Evolutionary conservation across 2,888 invertebrate species (phyloP), one percentile per base, ranked within the genome.

Genomic region (Eumacrocentrus americanus): DNA sequence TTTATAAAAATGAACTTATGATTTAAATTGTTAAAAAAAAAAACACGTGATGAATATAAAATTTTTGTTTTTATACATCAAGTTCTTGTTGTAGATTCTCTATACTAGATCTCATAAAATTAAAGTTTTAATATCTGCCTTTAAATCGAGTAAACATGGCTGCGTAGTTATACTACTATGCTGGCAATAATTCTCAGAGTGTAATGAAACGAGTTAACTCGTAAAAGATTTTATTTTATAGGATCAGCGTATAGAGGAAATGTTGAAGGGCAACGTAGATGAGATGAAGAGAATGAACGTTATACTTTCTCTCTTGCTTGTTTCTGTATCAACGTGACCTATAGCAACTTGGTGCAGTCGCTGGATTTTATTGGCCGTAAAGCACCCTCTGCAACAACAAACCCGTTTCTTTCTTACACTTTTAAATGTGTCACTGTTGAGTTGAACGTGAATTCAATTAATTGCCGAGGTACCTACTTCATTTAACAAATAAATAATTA

Each of bases 161-260:
- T 37, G 12, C 18, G n/a, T 40, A 18, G 11, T 14, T 40, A 40
- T 12, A 37, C 14, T 12, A 40, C 12, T 40, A 40, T 16, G 18
- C 14, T 16, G 16, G 7, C 16, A 40, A 40, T 40, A 40, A 16
- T 3, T 2, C 14, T 40, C 1, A 7, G 18, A 40, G 38, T 40
- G 3, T 40, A 14, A 40, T 7, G 6, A 40, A n/a, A 37, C 37
- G 37, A 12, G 20, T 42, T 29, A 42, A 53, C n/a, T 34, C 34
- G 35, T 54, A 54, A 54, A 54, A 44, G 20, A 44, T 44, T 54
- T 44, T 34, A 34, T 44, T 54, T 34, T 34, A 44, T 42, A 25
- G 25, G 44, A 18, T 29, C 23, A 22, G 14, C 29, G 7, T 54
- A 29, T 54, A 25, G 44, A 34, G 34, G n/a, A 44, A 29, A 34